Conservation (phyloP, 2,113 vertebrate genomes). For the Semicossyphus pulcher region DNA sequence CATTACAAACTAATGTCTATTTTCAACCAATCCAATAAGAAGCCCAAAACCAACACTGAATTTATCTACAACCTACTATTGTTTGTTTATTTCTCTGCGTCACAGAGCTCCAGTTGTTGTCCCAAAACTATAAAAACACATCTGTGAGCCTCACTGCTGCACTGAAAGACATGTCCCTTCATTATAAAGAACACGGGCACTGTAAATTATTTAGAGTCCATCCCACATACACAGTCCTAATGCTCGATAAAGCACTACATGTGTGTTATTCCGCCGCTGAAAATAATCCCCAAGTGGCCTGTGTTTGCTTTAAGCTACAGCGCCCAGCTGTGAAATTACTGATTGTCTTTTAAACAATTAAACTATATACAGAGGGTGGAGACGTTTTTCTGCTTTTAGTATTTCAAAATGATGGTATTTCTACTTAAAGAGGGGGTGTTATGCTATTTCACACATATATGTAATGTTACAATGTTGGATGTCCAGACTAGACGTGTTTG, state of each 20-base stretch:
- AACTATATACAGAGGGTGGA: no score
- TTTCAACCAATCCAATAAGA: not conserved
- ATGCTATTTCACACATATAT: no score
- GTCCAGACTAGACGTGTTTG: no score
- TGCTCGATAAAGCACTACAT: not conserved
- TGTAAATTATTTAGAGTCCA: not conserved
- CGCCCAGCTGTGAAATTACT: not conserved
- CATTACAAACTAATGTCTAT: no score
- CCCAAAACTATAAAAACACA: not conserved
- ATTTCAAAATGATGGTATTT: no score
- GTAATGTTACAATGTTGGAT: no score
- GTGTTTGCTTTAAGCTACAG: not conserved
- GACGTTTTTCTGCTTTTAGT: no score
- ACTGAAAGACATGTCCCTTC: not conserved
- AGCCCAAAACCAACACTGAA: not conserved
- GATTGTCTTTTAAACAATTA: not conserved
- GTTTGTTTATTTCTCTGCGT: not conserved
- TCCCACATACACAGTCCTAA: not conserved
- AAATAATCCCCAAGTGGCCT: not conserved
- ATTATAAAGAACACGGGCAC: no score
- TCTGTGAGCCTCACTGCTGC: not conserved
- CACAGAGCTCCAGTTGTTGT: not conserved
- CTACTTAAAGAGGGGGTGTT: no score
- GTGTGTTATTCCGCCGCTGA: not conserved
- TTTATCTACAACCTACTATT: not conserved